Percentiles rank a stretch among this genome's conserved stretches.
Evolutionary conservation across 2,888 invertebrate genomes (phyloP).

Genomic region (Neelides folsomi): DNA sequence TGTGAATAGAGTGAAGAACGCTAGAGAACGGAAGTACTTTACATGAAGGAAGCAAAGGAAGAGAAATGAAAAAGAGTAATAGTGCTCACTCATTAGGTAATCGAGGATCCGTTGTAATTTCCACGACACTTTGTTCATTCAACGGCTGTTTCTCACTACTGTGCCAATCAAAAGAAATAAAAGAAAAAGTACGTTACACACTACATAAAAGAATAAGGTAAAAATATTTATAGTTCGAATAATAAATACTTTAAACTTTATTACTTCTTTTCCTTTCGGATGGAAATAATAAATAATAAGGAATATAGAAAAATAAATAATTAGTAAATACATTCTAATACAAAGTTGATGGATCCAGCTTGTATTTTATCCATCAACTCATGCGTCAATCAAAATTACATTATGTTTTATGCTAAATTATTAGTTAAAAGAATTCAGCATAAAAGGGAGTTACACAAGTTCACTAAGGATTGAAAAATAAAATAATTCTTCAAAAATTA

Average conservation of each 20-base stretch:
- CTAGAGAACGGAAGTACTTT: too few species aligned
- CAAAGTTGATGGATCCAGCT: conserved; percentile 3
- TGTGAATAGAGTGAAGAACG: too few species aligned
- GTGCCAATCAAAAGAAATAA: neutral
- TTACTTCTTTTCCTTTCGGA: neutral
- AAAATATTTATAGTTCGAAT: too few species aligned
- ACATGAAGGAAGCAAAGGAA: too few species aligned
- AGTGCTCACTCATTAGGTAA: too few species aligned
- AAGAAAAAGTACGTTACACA: neutral
- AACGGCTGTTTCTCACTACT: conserved; percentile 22
- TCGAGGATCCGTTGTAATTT: neutral
- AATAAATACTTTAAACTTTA: neutral
- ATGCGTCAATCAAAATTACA: too few species aligned
- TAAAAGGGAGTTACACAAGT: too few species aligned
- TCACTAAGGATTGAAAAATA: too few species aligned
- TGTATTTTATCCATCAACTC: conserved; percentile 14
- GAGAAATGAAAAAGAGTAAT: too few species aligned
- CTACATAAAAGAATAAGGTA: neutral
- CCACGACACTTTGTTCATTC: conserved; percentile 8
- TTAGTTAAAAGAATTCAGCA: too few species aligned
- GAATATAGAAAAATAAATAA: neutral
- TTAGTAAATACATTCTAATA: neutral
- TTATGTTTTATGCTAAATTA: too few species aligned
- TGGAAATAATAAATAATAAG: neutral
- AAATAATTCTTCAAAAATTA: too few species aligned